A percentile compares a stretch with the other conserved stretches of the same genome.
These are phyloP conservation scores for Bos javanicus DNA, from an alignment of 2,113 vertebrate species.

Conservation along the genomic window DNA sequence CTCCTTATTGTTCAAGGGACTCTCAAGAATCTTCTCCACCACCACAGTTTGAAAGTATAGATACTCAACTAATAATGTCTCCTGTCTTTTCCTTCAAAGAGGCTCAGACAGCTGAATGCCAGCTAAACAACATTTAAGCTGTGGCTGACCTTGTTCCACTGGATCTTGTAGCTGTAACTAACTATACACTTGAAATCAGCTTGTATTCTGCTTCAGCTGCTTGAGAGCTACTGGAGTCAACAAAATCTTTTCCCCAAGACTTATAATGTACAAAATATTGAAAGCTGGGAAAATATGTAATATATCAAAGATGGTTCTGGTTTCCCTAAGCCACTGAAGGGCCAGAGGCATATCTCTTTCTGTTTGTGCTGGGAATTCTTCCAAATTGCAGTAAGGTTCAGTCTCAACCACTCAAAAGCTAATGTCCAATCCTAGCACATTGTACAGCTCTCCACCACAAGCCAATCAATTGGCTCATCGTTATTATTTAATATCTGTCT, in stretches of 20 bases:
- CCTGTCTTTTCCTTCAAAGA: neutral
- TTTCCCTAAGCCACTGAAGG: neutral
- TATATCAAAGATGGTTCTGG: neutral
- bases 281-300: neutral
- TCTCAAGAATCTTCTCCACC: neutral
- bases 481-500: neutral
- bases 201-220: neutral
- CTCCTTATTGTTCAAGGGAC: neutral
- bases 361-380: constrained; percentile 10
- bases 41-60: neutral
- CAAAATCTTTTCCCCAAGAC: neutral
- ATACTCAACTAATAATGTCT: neutral
- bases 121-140: neutral
- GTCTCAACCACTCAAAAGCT: neutral
- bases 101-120: neutral
- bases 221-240: neutral
- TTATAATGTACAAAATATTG: neutral
- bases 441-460: neutral
- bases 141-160: neutral
- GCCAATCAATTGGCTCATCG: neutral
- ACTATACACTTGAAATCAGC: neutral
- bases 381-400: neutral
- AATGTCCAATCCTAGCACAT: neutral
- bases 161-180: neutral
- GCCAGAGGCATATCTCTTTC: neutral